These are phyloP conservation scores for Pegoplata infirma DNA, from an alignment of 2,888 invertebrate genomes.

Conservation along the genomic window DNA sequence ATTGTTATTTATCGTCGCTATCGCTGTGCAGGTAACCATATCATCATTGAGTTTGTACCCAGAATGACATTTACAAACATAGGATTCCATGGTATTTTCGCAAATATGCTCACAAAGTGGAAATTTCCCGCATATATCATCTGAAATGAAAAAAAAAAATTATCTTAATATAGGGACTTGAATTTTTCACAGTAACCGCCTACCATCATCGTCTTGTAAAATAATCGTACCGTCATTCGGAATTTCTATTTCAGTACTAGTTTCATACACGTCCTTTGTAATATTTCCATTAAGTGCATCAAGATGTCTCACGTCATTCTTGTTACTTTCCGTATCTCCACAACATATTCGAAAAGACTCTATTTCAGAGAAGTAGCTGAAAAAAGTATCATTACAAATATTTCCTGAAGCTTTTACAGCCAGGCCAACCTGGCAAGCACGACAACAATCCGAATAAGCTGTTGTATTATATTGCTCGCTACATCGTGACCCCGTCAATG, in stretches of 20 bases:
- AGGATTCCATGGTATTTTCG: slow-evolving; percentile 80
- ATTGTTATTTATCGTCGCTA: slow-evolving; percentile 22
- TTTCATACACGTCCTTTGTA: neutral
- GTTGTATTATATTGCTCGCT: slow-evolving; percentile 68
- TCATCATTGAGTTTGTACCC: slow-evolving; percentile 79
- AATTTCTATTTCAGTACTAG: neutral
- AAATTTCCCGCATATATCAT: slow-evolving; percentile 80
- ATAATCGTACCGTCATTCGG: slow-evolving; percentile 67
- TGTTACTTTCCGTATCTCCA: slow-evolving; percentile 52
- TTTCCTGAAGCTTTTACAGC: slow-evolving; percentile 80
- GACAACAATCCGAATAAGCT: slow-evolving; percentile 81
- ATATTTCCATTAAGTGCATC: neutral
- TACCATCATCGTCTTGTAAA: slow-evolving; percentile 68
- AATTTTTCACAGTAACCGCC: too few relatives aligned
- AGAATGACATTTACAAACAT: slow-evolving; percentile 78
- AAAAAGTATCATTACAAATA: slow-evolving; percentile 79
- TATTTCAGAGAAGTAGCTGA: slow-evolving; percentile 78
- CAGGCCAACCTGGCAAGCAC: slow-evolving; percentile 82
- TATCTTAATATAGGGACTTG: too few relatives aligned
- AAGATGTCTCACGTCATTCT: neutral
- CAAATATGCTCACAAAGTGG: slow-evolving; percentile 81
- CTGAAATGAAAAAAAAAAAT: too few relatives aligned
- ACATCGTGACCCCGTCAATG: slow-evolving; percentile 72
- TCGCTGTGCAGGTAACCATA: slow-evolving; percentile 78
- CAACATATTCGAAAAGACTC: slow-evolving; percentile 83